Evolutionary conservation across 2,797 vertebrate species (phyloP), one percentile per base, ranked within the genome.

Genomic region (Pseudocheirus occidentalis): DNA sequence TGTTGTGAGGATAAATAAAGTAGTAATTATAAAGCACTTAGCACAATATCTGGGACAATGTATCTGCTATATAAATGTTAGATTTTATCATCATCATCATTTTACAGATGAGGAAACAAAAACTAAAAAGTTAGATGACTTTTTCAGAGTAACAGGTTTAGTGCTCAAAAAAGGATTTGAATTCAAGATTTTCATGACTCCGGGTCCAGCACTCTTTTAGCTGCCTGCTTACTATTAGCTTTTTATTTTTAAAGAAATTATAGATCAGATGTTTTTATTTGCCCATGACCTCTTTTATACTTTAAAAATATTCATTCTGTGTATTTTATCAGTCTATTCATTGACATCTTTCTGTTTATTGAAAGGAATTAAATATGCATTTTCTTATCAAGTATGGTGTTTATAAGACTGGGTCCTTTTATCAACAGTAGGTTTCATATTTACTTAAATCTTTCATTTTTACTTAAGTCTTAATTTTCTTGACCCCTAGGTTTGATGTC

Each of bases 401-500:
- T 87, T 87, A 87, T 87, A 27, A 9, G 73, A 87, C 50, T 10
- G 28, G 56, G 57, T 90, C 5, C 50, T n/a, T 14, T 55, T 34
- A 4, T 46, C 56, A 7, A 53, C 91, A 90, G 91, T 18, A 28
- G 21, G 34, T 7, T 91, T 94, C 12, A 0, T 66, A 9, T 73
- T 55, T 58, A 21, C 9, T 31, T 52, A 1, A 92, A 87, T 91
- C 91, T 93, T n/a, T 56, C 55, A 5, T 62, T 0, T 52, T 24
- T 0, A 53, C 54, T 34, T 53, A 2, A 91, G 90, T 91, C 92
- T 93, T 40, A 52, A 54, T 90, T n/a, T n/a, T 94, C 90, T 59
- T 40, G 90, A 50, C 27, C 16, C 29, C 94, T 94, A 99, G 99
- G 96, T 99, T 99, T 98, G 99, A 99, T 34, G 99, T 99, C 27